Base-by-base conservation (phyloP, 2,113 vertebrate species). In the Oncorhynchus kisutch region DNA sequence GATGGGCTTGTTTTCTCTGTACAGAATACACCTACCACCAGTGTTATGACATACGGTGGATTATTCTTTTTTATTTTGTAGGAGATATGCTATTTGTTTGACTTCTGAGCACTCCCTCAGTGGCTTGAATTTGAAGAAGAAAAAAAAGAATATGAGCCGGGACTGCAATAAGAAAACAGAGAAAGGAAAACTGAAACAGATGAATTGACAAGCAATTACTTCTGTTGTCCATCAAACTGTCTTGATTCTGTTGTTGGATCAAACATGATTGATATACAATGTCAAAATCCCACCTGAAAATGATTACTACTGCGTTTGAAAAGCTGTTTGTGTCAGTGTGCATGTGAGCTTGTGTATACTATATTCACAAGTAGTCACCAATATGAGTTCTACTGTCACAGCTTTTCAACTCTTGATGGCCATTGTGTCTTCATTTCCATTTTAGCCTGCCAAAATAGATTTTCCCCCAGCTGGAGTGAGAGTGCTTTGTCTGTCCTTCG, bases 151-250 rank as follows among this genome's bases (percentile, higher is more conserved):
- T 24, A 70, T 31, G 39, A 22, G 3, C 5, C 24, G 11, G 67
- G 45, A 90, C 85, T 80, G 84, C 86, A 89, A 87, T 86, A 86
- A 89, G 86, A 87, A 84, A 87, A 77, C 81, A 76, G 79, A 84
- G 85, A 76, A 85, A 86, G 87, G 87, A 86, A 89, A 86, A 78
- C 84, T 90, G 87, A 80, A 89, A 91, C 88, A 87, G 85, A 34
- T 92, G 91, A 94, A 86, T 93, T 93, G 92, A 94, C 92, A 94
- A 91, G 91, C 92, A 93, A 94, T 94, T 94, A 93, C 93, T 92
- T 89, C 88, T 82, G 91, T 85, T 93, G 92, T 94, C 93, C 87
- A 82, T 94, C 93, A 94, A 90, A 85, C 86, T 92, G 88, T 92
- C 92, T 93, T 92, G 92, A 93, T 91, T 90, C 91, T 54, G 81